A percentile compares a stretch with the other conserved stretches of the same genome.
Conservation (phyloP, 2,888 invertebrate species). For the Spialia ferax region DNA sequence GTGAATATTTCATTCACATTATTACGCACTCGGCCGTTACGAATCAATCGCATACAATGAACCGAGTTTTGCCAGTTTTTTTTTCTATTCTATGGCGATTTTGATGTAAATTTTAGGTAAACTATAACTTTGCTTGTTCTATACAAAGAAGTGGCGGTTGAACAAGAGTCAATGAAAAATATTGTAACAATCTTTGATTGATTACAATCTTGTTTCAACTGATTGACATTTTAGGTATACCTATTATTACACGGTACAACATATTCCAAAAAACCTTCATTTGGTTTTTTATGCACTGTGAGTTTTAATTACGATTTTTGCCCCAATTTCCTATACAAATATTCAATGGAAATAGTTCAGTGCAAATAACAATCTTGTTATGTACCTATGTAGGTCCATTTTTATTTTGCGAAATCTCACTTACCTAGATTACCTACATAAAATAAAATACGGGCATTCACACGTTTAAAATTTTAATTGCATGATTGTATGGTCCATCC, state of each 20-base stretch:
- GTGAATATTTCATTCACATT: slow-evolving; percentile 85
- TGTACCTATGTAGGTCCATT: background rate
- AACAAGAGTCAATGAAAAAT: slow-evolving; percentile 71
- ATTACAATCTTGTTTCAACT: slow-evolving; percentile 83
- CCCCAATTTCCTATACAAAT: background rate
- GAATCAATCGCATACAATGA: slow-evolving; percentile 84
- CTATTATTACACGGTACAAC: background rate
- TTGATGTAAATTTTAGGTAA: slow-evolving; percentile 82
- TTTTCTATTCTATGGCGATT: slow-evolving; percentile 79
- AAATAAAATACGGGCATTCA: background rate
- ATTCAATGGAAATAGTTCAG: background rate
- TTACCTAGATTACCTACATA: background rate
- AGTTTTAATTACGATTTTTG: background rate
- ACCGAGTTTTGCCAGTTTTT: slow-evolving; percentile 77
- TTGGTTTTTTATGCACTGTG: slow-evolving; percentile 48
- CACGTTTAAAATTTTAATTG: background rate
- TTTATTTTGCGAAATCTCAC: too few relatives aligned
- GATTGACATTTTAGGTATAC: slow-evolving; percentile 70
- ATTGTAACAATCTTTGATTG: slow-evolving; percentile 84
- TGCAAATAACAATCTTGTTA: slow-evolving; percentile 2
- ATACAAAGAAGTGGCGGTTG: slow-evolving; percentile 73
- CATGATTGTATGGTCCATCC: background rate
- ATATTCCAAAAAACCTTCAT: slow-evolving; percentile 53
- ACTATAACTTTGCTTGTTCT: slow-evolving; percentile 68
- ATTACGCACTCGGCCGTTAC: slow-evolving; percentile 84